Evolutionary conservation across 2,888 invertebrate genomes (phyloP).

Genomic region (Orchesellides sinensis): DNA sequence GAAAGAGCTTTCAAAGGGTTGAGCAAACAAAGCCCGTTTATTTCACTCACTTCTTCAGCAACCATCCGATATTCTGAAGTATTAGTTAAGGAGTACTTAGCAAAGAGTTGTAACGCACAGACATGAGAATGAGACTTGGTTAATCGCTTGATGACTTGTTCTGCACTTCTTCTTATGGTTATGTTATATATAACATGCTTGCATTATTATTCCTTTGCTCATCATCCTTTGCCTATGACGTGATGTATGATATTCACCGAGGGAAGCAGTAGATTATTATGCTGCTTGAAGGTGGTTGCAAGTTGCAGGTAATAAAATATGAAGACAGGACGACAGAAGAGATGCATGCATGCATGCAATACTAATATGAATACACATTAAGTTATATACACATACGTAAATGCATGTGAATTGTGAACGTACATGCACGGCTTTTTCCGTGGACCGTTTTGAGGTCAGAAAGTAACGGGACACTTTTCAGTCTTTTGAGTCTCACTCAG

Average conservation of each 20-base stretch:
- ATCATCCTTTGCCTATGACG: too few relatives aligned
- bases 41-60: not conserved
- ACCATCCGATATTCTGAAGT: not conserved
- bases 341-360: constrained; percentile 11
- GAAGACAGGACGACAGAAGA: not conserved
- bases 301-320: not conserved
- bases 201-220: too few relatives aligned
- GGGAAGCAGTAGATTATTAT: too few relatives aligned
- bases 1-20: not conserved
- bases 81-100: not conserved
- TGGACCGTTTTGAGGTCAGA: constrained; percentile 74
- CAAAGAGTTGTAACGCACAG: not conserved
- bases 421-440: constrained; percentile 45
- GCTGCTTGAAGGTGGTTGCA: not conserved
- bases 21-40: constrained; percentile 11
- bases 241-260: too few relatives aligned
- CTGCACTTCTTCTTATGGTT: not conserved
- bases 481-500: constrained; percentile 56
- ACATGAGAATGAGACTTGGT: not conserved
- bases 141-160: constrained; percentile 15
- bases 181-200: not conserved
- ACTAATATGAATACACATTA: not conserved
- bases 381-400: not conserved
- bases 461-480: constrained; percentile 71
- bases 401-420: not conserved